Conservation (phyloP, 92 coral and sea anemone genomes). For the Porites cylindrica region DNA sequence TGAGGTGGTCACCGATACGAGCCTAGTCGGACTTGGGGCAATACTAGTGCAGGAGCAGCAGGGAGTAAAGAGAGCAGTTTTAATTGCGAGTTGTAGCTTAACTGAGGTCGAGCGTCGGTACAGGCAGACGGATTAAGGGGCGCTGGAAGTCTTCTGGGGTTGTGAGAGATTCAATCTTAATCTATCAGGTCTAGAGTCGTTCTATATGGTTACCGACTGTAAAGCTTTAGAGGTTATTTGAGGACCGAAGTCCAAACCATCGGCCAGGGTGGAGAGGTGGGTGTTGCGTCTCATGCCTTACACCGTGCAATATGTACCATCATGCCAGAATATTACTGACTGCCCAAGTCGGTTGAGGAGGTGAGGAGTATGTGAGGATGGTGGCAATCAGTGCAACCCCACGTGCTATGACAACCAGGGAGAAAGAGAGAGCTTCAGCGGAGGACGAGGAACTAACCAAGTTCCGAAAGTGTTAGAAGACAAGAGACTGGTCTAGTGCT, state of each 20-base stretch:
- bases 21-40: background rate
- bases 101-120: constrained; percentile 3
- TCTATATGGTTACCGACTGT: constrained; percentile 21
- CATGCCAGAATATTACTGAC: constrained; percentile 31
- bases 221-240: constrained; percentile 35
- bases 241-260: too few species aligned
- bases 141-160: background rate
- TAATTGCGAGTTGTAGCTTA: constrained; percentile 7
- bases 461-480: constrained; percentile 8
- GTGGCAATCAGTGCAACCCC: constrained; percentile 8
- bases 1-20: constrained; percentile 1
- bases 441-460: constrained; percentile 32
- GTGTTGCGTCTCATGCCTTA: too few species aligned
- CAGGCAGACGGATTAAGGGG: constrained; percentile 21
- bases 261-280: too few species aligned
- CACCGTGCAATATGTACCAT: constrained; percentile 5
- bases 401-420: constrained; percentile 36
- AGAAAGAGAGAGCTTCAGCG: constrained; percentile 45
- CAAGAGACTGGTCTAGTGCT: constrained; percentile 4
- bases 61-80: constrained; percentile 34
- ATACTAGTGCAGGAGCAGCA: too few species aligned
- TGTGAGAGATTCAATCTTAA: constrained; percentile 2
- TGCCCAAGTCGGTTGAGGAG: constrained; percentile 22
- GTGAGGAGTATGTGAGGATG: background rate
- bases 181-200: constrained; percentile 19